phyloP scores from a whole-genome alignment of 1,140 invertebrate genomes.

The Drosophila orosa region DNA sequence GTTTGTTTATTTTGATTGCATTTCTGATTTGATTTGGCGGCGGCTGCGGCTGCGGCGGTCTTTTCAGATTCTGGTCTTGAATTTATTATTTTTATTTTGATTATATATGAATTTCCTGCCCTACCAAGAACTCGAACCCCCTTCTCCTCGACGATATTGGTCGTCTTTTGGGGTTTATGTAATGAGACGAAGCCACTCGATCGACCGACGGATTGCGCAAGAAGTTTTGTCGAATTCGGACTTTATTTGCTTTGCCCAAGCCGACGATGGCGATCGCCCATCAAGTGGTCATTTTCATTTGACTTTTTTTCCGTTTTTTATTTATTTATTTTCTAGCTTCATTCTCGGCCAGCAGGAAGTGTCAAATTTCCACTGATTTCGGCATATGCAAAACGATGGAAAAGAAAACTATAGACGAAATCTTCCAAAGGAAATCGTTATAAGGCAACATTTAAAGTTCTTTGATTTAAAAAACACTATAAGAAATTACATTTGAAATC shows the following conservation, averaged over 20 bases:
- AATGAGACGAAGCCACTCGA: conserved; percentile 51
- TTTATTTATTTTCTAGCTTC: conserved; percentile 56
- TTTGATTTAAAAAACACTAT: not conserved
- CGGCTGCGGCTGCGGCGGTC: not conserved
- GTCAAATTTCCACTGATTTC: conserved; percentile 55
- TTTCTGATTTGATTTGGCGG: conserved; percentile 8
- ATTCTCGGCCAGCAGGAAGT: conserved; percentile 68
- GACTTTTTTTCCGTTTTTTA: conserved; percentile 54
- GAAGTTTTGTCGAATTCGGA: conserved; percentile 59
- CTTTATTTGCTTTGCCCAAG: conserved; percentile 23
- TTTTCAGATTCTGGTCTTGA: conserved; percentile 25
- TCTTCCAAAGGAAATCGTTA: not conserved
- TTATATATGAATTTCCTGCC: conserved; percentile 67
- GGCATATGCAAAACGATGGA: conserved; percentile 47
- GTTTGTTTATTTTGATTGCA: conserved; percentile 66
- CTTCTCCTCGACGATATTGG: conserved; percentile 10
- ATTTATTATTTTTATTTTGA: conserved; percentile 33
- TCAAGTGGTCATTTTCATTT: conserved; percentile 70
- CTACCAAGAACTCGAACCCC: conserved; percentile 47
- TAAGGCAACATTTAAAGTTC: not conserved
- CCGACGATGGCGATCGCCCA: conserved; percentile 24
- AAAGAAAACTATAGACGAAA: conserved; percentile 9
- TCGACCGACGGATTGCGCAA: conserved; percentile 60
- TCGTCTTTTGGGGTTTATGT: conserved; percentile 48
- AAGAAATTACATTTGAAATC: not conserved